phyloP scores from a whole-genome alignment of 1,140 invertebrate species.

The Augochlora pura region DNA sequence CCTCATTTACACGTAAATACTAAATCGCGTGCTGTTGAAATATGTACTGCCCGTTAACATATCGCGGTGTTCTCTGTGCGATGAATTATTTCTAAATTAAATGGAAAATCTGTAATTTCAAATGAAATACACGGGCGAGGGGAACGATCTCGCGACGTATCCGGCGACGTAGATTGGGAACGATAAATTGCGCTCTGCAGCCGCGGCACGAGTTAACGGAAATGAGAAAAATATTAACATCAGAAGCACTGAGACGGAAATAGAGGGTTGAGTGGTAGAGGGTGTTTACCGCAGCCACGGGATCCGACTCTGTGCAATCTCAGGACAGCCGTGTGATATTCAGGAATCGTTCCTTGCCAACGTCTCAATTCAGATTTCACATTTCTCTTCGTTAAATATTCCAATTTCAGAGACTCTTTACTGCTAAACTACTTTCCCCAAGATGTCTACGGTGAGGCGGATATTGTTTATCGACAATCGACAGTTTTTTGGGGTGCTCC shows the following conservation, averaged over 20 bases:
- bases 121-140: neutral
- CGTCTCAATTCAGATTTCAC: constrained; percentile 14
- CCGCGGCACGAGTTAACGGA: constrained; percentile 1
- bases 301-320: constrained; percentile 20
- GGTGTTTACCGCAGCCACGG: constrained; percentile 29
- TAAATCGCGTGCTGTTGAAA: too few species aligned
- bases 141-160: constrained; percentile 14
- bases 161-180: constrained; percentile 8
- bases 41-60: too few species aligned
- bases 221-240: constrained; percentile 58
- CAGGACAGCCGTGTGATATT: neutral
- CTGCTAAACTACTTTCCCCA: too few species aligned
- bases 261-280: neutral
- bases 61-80: too few species aligned
- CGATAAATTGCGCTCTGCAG: constrained; percentile 14
- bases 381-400: constrained; percentile 8
- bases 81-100: neutral
- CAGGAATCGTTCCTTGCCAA: constrained; percentile 20
- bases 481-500: too few species aligned
- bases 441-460: too few species aligned
- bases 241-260: neutral
- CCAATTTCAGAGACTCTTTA: neutral
- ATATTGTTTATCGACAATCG: too few species aligned
- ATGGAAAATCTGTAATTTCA: neutral
- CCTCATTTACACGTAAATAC: too few species aligned